Evolutionary conservation across 1,140 invertebrate genomes (phyloP).

Genomic region (Vanessa atalanta): DNA sequence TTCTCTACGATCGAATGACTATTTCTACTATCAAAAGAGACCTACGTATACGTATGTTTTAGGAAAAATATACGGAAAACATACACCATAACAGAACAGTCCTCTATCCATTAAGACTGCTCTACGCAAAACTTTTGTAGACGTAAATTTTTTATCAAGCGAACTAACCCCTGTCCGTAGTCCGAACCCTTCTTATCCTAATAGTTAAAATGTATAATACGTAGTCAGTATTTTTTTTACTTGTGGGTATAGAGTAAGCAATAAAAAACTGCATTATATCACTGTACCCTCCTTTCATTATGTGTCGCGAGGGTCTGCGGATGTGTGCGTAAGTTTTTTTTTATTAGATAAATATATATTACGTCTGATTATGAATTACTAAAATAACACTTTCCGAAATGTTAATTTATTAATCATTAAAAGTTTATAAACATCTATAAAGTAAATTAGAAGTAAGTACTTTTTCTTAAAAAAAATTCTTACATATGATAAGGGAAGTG

Average conservation of each 20-base stretch:
- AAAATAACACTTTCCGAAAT: not conserved
- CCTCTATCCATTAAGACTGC: conserved; percentile 39
- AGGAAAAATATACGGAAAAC: not conserved
- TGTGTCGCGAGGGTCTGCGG: conserved; percentile 60
- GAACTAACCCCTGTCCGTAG: conserved; percentile 60
- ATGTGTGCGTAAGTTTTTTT: conserved; percentile 57
- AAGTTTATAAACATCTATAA: too few species aligned
- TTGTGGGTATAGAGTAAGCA: conserved; percentile 76
- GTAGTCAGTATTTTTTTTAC: conserved; percentile 71
- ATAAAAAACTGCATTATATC: conserved; percentile 81
- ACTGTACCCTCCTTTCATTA: conserved; percentile 74
- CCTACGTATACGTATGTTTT: not conserved
- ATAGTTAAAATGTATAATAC: conserved; percentile 78
- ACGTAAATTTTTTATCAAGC: conserved; percentile 75
- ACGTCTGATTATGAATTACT: not conserved
- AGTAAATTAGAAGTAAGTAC: too few species aligned
- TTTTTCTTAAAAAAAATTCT: too few species aligned
- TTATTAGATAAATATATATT: not conserved
- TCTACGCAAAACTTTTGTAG: conserved; percentile 58
- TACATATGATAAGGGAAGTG: too few species aligned
- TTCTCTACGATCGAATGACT: not conserved
- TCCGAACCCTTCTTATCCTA: conserved; percentile 74
- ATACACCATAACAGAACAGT: conserved; percentile 38
- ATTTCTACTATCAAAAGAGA: too few species aligned
- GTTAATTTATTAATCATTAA: not conserved